These are phyloP conservation scores for Riparia riparia DNA, from an alignment of 2,113 vertebrate species.

Conservation along the genomic window DNA sequence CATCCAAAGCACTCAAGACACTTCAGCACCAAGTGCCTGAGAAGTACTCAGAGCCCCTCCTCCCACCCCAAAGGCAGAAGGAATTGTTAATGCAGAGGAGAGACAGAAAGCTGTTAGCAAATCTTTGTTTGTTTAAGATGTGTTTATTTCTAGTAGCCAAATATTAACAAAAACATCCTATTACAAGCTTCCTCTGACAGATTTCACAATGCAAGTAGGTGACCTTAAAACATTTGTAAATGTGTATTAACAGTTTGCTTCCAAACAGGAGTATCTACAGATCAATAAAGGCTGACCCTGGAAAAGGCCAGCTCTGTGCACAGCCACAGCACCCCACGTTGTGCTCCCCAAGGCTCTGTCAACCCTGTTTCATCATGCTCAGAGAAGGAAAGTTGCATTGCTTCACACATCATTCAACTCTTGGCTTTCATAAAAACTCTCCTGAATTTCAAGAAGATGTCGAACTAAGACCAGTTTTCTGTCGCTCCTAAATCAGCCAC, in stretches of 20 bases:
- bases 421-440: not conserved
- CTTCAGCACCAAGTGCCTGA: not conserved
- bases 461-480: not conserved
- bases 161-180: conserved; percentile 61
- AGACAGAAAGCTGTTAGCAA: conserved; percentile 53
- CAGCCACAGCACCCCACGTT: not conserved
- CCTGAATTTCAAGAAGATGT: not conserved
- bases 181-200: conserved; percentile 31
- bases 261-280: not conserved
- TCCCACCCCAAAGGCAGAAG: not conserved
- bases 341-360: not conserved
- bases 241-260: conserved; percentile 3
- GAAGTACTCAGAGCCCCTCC: not conserved
- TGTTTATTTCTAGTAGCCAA: conserved; percentile 61
- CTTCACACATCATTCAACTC: not conserved
- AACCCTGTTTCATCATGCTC: not conserved
- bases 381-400: not conserved
- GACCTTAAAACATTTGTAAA: conserved; percentile 49
- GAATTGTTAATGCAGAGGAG: conserved; percentile 53
- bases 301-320: not conserved
- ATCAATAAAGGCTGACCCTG: not conserved
- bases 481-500: not conserved
- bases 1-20: not conserved
- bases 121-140: conserved; percentile 52
- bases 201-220: conserved; percentile 22